A percentile compares a stretch with the other conserved stretches of the same genome.
phyloP scores from a whole-genome alignment of 1,140 invertebrate genomes.

The Heliconius nattereri region DNA sequence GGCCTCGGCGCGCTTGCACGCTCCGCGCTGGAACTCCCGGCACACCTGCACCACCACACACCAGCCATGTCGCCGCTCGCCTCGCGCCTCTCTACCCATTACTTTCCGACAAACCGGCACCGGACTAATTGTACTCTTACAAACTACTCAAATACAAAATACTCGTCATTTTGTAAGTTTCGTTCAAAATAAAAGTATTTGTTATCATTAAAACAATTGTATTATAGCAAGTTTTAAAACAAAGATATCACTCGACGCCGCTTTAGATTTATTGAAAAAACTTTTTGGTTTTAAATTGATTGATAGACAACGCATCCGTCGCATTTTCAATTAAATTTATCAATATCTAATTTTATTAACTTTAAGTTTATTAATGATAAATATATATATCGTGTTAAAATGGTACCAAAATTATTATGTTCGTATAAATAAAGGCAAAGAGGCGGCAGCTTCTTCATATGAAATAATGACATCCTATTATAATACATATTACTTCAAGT shows the following conservation, averaged over 20 bases:
- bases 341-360: constrained; percentile 20
- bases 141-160: not conserved
- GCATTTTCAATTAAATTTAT: constrained; percentile 53
- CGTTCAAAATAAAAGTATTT: not conserved
- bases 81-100: constrained; percentile 33
- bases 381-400: constrained; percentile 27
- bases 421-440: constrained; percentile 32
- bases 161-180: not conserved
- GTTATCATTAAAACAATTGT: too few relatives aligned
- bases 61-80: constrained; percentile 61
- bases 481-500: constrained; percentile 10
- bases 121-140: not conserved
- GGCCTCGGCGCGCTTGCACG: constrained; percentile 96
- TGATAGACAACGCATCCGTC: constrained; percentile 72
- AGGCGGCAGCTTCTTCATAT: constrained; percentile 37
- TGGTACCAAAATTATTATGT: constrained; percentile 47
- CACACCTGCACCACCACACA: constrained; percentile 91
- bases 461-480: constrained; percentile 33
- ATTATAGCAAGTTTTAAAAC: not conserved
- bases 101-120: constrained; percentile 23
- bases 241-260: constrained; percentile 68
- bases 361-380: constrained; percentile 4
- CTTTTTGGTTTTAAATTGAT: constrained; percentile 30
- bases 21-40: constrained; percentile 98
- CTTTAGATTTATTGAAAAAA: constrained; percentile 48